These are phyloP conservation scores for Danio kyathit DNA, from an alignment of 2,797 vertebrate species.

Conservation along the genomic window DNA sequence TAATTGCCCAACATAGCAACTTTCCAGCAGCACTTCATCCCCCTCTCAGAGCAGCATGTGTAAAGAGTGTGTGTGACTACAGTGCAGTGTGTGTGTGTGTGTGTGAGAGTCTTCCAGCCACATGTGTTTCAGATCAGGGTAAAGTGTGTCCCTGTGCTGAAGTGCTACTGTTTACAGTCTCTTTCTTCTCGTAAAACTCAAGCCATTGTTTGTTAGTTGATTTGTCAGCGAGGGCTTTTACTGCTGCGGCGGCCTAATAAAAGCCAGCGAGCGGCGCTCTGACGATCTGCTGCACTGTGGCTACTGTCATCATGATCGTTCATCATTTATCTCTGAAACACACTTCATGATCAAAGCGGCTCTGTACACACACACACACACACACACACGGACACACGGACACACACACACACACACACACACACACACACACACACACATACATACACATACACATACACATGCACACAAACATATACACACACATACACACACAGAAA, in stretches of 20 bases:
- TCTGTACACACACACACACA: no score
- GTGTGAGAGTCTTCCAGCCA: background rate
- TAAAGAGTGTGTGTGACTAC: no score
- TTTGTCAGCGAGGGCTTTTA: constrained; percentile 32
- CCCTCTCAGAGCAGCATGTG: no score
- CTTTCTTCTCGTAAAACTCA: constrained; percentile 26
- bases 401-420: no score
- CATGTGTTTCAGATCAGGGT: constrained; percentile 58
- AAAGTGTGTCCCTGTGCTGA: constrained; percentile 45
- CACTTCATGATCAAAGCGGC: background rate
- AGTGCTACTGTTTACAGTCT: constrained; percentile 45
- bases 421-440: no score
- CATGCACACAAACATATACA: no score
- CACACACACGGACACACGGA: no score
- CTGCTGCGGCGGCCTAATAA: constrained; percentile 41
- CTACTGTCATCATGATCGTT: constrained; percentile 11
- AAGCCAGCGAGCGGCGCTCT: constrained; percentile 19
- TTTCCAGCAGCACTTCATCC: no score
- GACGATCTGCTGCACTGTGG: background rate
- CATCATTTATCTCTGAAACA: background rate
- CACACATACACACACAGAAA: no score
- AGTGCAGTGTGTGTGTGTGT: no score
- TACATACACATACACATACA: no score
- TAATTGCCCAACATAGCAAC: no score
- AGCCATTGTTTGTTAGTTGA: constrained; percentile 41